A percentile compares a stretch with the other conserved stretches of the same genome.
phyloP scores from a whole-genome alignment of 2,113 vertebrate species.

The Heterochromis multidens region DNA sequence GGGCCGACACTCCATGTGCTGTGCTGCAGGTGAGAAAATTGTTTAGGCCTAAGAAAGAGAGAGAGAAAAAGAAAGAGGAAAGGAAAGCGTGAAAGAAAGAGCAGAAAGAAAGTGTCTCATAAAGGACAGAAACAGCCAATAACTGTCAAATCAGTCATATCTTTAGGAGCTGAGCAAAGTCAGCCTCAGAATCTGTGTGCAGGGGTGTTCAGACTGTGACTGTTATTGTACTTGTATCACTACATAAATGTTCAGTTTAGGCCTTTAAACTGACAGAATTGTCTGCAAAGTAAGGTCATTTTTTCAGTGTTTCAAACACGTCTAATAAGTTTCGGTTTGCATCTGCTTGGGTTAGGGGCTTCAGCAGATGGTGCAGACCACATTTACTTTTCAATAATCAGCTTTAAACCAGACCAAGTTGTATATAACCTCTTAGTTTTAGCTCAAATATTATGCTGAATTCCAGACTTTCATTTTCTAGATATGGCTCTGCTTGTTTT shows the following conservation, averaged over 20 bases:
- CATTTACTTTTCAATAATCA: background rate
- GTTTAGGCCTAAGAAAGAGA: conserved; percentile 8
- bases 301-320: background rate
- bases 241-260: background rate
- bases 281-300: background rate
- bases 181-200: background rate
- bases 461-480: background rate
- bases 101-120: conserved; percentile 22
- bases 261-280: background rate
- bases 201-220: background rate
- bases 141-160: conserved; percentile 43
- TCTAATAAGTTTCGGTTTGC: background rate
- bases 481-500: background rate
- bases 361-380: background rate
- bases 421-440: background rate
- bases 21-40: conserved; percentile 24
- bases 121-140: conserved; percentile 32
- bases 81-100: background rate
- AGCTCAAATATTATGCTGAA: background rate
- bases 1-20: conserved; percentile 14
- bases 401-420: background rate
- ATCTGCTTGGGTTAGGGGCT: background rate
- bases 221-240: background rate
- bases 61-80: background rate
- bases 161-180: conserved; percentile 11